Evolutionary conservation across 2,797 vertebrate species (phyloP).

Genomic region (Urocyon cinereoargenteus): DNA sequence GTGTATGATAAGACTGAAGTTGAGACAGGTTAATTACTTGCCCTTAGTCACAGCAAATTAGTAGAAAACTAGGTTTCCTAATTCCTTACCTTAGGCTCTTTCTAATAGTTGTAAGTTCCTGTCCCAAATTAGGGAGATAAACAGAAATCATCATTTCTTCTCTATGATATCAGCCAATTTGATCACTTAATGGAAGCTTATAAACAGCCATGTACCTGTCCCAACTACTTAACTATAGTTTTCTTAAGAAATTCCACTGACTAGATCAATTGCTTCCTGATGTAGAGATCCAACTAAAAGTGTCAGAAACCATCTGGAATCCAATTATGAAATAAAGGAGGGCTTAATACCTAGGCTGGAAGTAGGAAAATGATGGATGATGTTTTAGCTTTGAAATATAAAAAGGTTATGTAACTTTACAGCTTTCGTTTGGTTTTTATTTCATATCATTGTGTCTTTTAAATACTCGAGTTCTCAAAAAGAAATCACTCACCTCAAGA

Average conservation of each 20-base stretch:
- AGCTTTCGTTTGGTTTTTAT: neutral
- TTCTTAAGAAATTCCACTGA: constrained; percentile 62
- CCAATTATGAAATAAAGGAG: constrained; percentile 23
- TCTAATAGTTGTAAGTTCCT: neutral
- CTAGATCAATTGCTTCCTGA: constrained; percentile 70
- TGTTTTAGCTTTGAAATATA: constrained; percentile 45
- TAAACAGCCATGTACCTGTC: constrained; percentile 63
- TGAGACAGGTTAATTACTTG: neutral
- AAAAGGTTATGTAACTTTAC: neutral
- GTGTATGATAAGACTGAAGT: neutral
- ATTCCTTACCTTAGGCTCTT: neutral
- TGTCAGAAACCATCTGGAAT: neutral
- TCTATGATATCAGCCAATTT: neutral
- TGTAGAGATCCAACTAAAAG: constrained; percentile 36
- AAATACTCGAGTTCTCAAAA: neutral
- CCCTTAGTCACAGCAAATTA: neutral
- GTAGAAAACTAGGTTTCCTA: neutral
- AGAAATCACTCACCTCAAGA: constrained; percentile 11
- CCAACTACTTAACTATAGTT: constrained; percentile 64
- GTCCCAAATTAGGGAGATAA: constrained; percentile 11
- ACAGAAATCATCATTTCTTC: neutral
- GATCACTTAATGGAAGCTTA: constrained; percentile 57
- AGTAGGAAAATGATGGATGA: neutral
- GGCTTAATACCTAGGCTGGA: constrained; percentile 58
- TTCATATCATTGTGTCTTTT: neutral